These are phyloP conservation scores for Plemyria rubiginata DNA, from an alignment of 2,888 invertebrate species.

Conservation along the genomic window DNA sequence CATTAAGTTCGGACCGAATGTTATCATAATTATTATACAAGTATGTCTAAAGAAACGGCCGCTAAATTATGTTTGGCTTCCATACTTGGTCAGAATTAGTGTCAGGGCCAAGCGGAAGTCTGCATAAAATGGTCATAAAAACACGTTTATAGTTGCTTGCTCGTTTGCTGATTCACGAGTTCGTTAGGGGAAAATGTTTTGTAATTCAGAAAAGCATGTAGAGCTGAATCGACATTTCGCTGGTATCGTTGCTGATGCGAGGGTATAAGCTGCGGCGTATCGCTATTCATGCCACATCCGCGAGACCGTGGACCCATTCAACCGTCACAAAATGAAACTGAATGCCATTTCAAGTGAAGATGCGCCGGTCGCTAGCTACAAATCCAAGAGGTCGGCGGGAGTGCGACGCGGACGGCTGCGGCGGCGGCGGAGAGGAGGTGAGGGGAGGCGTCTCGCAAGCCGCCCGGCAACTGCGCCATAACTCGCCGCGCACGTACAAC, in stretches of 20 bases:
- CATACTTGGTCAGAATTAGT: conserved; percentile 39
- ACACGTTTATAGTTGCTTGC: conserved; percentile 34
- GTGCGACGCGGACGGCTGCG: conserved; percentile 44
- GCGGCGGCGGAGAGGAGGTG: conserved; percentile 42
- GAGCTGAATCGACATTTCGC: conserved; percentile 34
- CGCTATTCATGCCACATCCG: conserved; percentile 61
- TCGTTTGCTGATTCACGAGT: conserved; percentile 37
- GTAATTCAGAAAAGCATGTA: conserved; percentile 27
- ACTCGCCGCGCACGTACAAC: conserved; percentile 77
- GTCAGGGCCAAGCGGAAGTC: conserved; percentile 43
- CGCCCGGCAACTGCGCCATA: conserved; percentile 78
- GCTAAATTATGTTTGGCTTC: conserved; percentile 29
- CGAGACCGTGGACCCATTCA: conserved; percentile 67
- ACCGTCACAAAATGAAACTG: conserved; percentile 72
- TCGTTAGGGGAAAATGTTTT: conserved; percentile 28
- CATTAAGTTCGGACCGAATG: conserved; percentile 15
- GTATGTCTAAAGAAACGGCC: conserved; percentile 24
- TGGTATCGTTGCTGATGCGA: conserved; percentile 19
- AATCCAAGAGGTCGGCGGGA: conserved; percentile 57
- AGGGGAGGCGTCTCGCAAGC: conserved; percentile 43
- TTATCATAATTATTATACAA: conserved; percentile 21
- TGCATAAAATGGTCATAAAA: conserved; percentile 43
- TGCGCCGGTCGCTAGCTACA: conserved; percentile 58
- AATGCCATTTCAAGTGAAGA: conserved; percentile 76
- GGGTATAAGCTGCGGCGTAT: conserved; percentile 34